phyloP scores from a whole-genome alignment of 2,888 invertebrate genomes.

The Chironomus riparius region DNA sequence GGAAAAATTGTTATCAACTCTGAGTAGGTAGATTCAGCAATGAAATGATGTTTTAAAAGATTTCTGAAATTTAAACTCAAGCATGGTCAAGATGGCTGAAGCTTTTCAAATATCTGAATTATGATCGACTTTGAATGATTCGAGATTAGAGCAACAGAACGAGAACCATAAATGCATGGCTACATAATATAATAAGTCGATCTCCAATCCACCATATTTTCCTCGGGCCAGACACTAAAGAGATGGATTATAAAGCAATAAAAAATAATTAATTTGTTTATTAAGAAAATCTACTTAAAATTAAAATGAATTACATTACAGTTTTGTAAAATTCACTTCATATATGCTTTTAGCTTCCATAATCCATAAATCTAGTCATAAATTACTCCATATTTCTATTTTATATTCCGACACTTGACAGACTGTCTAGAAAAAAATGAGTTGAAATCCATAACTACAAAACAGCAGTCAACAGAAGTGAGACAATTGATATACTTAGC shows the following conservation, averaged over 20 bases:
- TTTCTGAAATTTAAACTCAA: too few relatives aligned
- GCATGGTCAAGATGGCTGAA: too few relatives aligned
- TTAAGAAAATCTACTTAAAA: not conserved
- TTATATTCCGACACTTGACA: not conserved
- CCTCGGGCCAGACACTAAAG: too few relatives aligned
- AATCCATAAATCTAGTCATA: constrained; percentile 1
- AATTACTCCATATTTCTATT: not conserved
- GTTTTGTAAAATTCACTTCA: not conserved
- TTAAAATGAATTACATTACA: too few relatives aligned
- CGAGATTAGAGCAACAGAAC: too few relatives aligned
- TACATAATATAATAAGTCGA: not conserved
- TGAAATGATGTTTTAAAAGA: too few relatives aligned
- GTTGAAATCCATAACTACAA: not conserved
- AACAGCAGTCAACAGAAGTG: not conserved
- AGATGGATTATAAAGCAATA: not conserved
- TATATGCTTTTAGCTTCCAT: not conserved
- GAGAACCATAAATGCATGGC: too few relatives aligned
- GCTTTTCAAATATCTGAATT: too few relatives aligned
- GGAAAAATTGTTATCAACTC: too few relatives aligned
- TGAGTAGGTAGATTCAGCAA: too few relatives aligned
- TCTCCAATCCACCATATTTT: not conserved
- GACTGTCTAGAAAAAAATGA: not conserved
- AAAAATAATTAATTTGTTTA: not conserved
- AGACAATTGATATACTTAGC: not conserved
- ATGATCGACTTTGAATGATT: too few relatives aligned